Evolutionary conservation across 2,888 invertebrate species (phyloP).

Genomic region (Magallana nippona): DNA sequence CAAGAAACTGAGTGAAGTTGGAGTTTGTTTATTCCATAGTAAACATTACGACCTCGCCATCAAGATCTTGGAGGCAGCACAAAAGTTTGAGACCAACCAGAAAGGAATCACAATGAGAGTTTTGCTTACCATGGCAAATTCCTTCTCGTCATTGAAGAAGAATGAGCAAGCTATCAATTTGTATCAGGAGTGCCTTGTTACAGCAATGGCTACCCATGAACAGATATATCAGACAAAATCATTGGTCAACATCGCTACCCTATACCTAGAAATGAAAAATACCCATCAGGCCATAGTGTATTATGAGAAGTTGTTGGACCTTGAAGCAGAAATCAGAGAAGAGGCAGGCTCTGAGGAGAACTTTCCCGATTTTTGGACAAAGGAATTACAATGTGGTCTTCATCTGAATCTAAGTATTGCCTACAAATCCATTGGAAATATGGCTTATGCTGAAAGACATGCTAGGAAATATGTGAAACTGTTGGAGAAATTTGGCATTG

Average conservation of each 20-base stretch:
- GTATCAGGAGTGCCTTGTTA: slow-evolving; percentile 74
- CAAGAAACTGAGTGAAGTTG: slow-evolving; percentile 77
- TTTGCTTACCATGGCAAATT: slow-evolving; percentile 74
- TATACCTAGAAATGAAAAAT: slow-evolving; percentile 73
- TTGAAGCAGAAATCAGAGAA: slow-evolving; percentile 69
- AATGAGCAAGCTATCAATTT: slow-evolving; percentile 71
- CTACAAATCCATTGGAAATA: slow-evolving; percentile 76
- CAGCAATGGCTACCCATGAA: slow-evolving; percentile 76
- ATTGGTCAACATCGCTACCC: slow-evolving; percentile 76
- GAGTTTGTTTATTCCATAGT: slow-evolving; percentile 71
- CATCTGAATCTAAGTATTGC: slow-evolving; percentile 77
- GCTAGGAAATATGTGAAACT: slow-evolving; percentile 66
- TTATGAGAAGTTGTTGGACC: slow-evolving; percentile 76
- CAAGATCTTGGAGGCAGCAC: slow-evolving; percentile 72
- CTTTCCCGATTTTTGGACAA: slow-evolving; percentile 76
- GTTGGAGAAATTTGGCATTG: slow-evolving; percentile 62
- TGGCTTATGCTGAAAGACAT: slow-evolving; percentile 71
- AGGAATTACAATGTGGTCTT: slow-evolving; percentile 74
- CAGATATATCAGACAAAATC: slow-evolving; percentile 76
- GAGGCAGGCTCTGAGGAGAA: slow-evolving; percentile 59
- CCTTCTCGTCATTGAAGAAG: slow-evolving; percentile 71
- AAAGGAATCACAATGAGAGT: slow-evolving; percentile 76
- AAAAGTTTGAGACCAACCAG: slow-evolving; percentile 76
- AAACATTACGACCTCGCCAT: slow-evolving; percentile 71
- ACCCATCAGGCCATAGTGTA: slow-evolving; percentile 75